Evolutionary conservation across 2,888 invertebrate genomes (phyloP), one percentile per base, ranked within the genome.

Genomic region (Andrena hattorfiana): DNA sequence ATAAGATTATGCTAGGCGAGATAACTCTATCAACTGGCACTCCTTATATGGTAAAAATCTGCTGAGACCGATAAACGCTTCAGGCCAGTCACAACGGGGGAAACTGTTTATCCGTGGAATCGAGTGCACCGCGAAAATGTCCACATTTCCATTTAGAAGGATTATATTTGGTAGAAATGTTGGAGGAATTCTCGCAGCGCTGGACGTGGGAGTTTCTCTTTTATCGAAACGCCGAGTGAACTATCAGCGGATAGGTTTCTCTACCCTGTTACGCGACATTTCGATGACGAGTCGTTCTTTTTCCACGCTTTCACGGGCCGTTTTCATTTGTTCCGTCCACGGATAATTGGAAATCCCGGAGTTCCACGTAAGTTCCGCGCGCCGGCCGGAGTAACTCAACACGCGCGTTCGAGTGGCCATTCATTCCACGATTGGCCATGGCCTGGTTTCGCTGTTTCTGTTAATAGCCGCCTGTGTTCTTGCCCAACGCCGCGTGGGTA

Each of bases 1-100:
- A 88, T 88, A 88, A 88, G 88, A 88, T 88, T 88, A 84, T 51
- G n/a, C 28, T n/a, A 23, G 6, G 10, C 67, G 30, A 59, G 87
- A 87, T 87, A 87, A 80, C 42, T 30, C 49, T 82, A 86, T 86
- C 88, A 13, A 23, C 23, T 28, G 30, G 51, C 62, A 62, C 42
- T 32, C 79, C 79, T 77, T 82, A 76, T 76, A 87, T 70, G 77
- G 67, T 51, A 51, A 3, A 64, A 23, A 32, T 67, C 30, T 51
- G 51, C 49, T 6, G 26, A 32, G 10, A n/a, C 54, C 5, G 54
- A 56, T 73, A 59, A 63, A 74, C 42, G 2, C 7, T 1, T 28
- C 35, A 49, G 35, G 62, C 10, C 56, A 10, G 10, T 13, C 20
- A 1, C 7, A 7, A 3, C 8, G n/a, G 20, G 8, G 8, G 8